phyloP scores from a whole-genome alignment of 2,113 vertebrate species.

The Cercopithecus mona region DNA sequence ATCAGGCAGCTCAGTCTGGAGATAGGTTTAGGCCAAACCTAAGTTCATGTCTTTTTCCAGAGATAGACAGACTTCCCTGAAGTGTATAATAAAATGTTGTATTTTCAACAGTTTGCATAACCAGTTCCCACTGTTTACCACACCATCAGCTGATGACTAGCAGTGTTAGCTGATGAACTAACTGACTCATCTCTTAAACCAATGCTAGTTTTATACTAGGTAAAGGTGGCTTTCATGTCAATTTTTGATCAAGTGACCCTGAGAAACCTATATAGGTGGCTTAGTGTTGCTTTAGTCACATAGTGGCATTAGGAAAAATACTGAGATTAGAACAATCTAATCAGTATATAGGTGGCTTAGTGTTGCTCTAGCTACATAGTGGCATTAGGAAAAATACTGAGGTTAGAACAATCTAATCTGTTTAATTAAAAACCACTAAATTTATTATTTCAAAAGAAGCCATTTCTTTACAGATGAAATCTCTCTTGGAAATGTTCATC shows the following conservation, averaged over 20 bases:
- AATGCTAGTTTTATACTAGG: background rate
- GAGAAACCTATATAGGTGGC: background rate
- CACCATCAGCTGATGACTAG: background rate
- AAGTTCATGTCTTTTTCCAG: background rate
- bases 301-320: conserved; percentile 22
- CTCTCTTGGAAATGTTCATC: background rate
- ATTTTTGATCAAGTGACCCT: conserved; percentile 6
- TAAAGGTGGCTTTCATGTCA: background rate
- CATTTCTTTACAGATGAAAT: conserved; percentile 14
- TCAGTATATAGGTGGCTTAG: background rate
- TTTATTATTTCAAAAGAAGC: conserved; percentile 7
- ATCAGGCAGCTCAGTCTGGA: background rate
- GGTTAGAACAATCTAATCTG: background rate
- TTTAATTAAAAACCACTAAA: background rate
- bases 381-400: background rate
- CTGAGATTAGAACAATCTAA: background rate
- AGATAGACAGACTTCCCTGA: background rate
- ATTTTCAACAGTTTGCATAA: background rate
- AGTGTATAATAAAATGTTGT: background rate
- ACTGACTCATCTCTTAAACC: background rate
- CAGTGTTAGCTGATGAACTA: background rate
- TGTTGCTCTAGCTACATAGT: conserved; percentile 43
- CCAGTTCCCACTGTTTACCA: background rate
- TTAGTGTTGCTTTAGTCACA: conserved; percentile 37
- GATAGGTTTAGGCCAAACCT: background rate